Evolutionary conservation across 2,888 invertebrate species (phyloP).

Genomic region (Nemoura dubitans): DNA sequence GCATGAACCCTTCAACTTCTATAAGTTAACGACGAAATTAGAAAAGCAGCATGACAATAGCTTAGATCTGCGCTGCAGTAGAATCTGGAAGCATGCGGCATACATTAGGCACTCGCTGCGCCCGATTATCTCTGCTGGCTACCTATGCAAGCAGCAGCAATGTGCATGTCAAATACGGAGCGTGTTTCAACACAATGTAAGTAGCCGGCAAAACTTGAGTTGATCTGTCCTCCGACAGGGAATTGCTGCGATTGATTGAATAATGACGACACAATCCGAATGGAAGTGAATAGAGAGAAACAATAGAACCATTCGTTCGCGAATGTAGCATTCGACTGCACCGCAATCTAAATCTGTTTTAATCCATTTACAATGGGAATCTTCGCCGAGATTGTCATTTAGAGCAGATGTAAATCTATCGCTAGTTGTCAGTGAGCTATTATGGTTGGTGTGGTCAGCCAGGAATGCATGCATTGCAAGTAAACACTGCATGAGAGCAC

Average conservation of each 20-base stretch:
- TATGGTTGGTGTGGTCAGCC: conserved; percentile 1
- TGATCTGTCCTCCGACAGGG: conserved; percentile 28
- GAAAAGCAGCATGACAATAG: conserved; percentile 24
- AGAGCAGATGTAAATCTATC: conserved; percentile 40
- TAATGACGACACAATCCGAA: conserved; percentile 8
- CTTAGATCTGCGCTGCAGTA: not conserved
- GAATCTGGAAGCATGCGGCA: not conserved
- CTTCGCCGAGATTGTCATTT: conserved; percentile 32
- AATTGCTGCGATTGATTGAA: conserved; percentile 34
- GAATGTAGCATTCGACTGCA: conserved; percentile 7
- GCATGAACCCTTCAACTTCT: not conserved
- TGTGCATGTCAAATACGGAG: conserved; percentile 33
- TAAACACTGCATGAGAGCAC: not conserved
- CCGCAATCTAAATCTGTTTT: conserved; percentile 13
- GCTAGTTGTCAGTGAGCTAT: conserved; percentile 16
- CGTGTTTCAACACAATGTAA: conserved; percentile 39
- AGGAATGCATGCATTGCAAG: not conserved
- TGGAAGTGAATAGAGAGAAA: conserved; percentile 7
- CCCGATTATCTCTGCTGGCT: not conserved
- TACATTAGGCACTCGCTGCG: not conserved
- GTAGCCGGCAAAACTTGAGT: conserved; percentile 43
- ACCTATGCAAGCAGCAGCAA: not conserved
- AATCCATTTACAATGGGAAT: conserved; percentile 32
- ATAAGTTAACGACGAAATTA: conserved; percentile 2
- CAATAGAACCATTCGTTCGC: conserved; percentile 21